Conservation (phyloP, 2,113 vertebrate genomes). For the Paramisgurnus dabryanus region DNA sequence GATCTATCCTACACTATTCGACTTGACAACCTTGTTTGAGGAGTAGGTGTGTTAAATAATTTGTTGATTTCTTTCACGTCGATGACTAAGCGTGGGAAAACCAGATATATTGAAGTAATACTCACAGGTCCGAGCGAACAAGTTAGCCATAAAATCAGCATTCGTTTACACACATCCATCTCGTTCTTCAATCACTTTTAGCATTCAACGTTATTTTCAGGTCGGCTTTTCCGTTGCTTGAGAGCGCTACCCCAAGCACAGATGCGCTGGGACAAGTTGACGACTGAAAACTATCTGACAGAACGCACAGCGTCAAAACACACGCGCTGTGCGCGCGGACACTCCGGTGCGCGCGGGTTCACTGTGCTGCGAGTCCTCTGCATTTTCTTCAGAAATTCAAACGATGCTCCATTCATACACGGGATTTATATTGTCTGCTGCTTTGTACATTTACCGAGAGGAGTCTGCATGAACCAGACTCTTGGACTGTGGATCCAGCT, state of each 20-base stretch:
- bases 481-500: neutral
- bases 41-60: neutral
- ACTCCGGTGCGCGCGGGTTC: conserved; percentile 17
- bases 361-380: neutral
- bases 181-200: neutral
- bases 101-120: neutral
- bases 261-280: conserved; percentile 8
- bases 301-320: conserved; percentile 1
- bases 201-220: too few relatives aligned
- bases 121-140: conserved; percentile 52
- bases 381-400: neutral
- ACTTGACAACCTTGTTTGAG: neutral
- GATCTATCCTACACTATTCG: neutral
- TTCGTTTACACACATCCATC: conserved; percentile 17
- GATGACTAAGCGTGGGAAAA: neutral
- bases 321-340: neutral
- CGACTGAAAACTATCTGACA: conserved; percentile 9
- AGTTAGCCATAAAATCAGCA: conserved; percentile 29
- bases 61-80: neutral
- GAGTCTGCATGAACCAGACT: neutral
- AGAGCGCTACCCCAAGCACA: neutral
- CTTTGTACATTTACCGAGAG: neutral
- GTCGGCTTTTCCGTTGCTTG: neutral
- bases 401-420: conserved; percentile 19
- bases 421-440: neutral